Base-by-base conservation (phyloP, 2,797 vertebrate species). In the Microctenopoma stevenorrisi region DNA sequence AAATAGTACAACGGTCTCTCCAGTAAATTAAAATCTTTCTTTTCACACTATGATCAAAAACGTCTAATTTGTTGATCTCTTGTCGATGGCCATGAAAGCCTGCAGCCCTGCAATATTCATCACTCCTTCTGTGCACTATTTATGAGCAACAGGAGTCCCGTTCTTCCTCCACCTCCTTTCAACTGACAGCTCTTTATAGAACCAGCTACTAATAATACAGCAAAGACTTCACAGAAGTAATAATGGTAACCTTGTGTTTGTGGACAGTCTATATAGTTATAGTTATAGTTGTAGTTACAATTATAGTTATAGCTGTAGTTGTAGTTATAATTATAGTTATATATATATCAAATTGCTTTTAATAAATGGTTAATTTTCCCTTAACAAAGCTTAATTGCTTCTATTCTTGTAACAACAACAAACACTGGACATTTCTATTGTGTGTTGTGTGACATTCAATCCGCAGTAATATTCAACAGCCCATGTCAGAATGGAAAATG, bases 91-190 rank as follows among this genome's bases (percentile, higher is more conserved):
- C 67, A 48, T 83, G 85, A 91, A 87, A 67, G 64, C 79, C 86
- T 81, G 76, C 88, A 80, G 51, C 77, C 47, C 49, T 92, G 86
- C 86, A 94, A 88, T 85, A 87, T 86, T 84, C 85, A 93, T 93
- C 90, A 86, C 77, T 79, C 77, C 52, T 46, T 64, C 90, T 74
- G 92, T 96, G 83, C 90, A 94, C 92, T 95, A 96, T 91, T 96
- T 68, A 96, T 95, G 91, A 94, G 95, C 83, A 91, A 93, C 89
- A 90, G 67, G 88, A 95, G 89, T 93, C 63, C 61, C 28, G 48
- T 69, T 63, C 43, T 18, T 79, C 72, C 65, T 68, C 54, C 77
- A 73, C 60, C 70, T 94, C 94, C 91, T 91, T 93, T 92, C 71
- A 81, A 51, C 78, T 83, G 83, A 70, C 82, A 82, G 87, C 80